phyloP scores from a whole-genome alignment of 2,888 invertebrate species.

The Limnephilus rhombicus region DNA sequence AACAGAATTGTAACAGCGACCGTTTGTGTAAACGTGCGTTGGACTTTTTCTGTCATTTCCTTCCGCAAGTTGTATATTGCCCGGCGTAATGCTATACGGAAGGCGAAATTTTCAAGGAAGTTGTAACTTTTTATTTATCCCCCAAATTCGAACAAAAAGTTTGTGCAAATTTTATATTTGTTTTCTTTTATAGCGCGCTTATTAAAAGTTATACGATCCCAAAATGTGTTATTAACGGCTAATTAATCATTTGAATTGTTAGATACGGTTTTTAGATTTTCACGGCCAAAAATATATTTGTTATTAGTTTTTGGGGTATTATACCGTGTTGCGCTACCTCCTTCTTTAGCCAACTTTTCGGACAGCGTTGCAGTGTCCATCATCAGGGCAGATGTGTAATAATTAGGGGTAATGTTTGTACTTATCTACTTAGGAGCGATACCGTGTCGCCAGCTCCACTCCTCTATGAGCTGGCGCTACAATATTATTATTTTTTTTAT shows the following conservation, averaged over 20 bases:
- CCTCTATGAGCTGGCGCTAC: too few species aligned
- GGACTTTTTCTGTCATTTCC: slow-evolving; percentile 18
- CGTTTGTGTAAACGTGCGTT: slow-evolving; percentile 39
- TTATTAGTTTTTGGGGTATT: too few species aligned
- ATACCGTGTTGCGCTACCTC: too few species aligned
- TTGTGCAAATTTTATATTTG: neutral
- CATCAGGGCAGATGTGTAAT: too few species aligned
- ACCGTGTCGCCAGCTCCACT: too few species aligned
- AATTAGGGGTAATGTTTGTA: too few species aligned
- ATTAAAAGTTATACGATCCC: neutral
- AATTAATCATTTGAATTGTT: slow-evolving; percentile 31
- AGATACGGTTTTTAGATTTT: too few species aligned
- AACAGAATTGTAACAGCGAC: slow-evolving; percentile 28
- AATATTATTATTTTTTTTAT: too few species aligned
- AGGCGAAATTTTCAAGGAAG: slow-evolving; percentile 46
- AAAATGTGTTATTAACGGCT: slow-evolving; percentile 28
- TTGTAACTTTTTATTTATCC: slow-evolving; percentile 53
- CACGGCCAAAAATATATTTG: too few species aligned
- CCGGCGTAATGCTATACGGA: slow-evolving; percentile 44
- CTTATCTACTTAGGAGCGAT: too few species aligned
- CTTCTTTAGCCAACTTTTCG: too few species aligned
- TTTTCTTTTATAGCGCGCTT: slow-evolving; percentile 30
- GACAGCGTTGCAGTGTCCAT: too few species aligned
- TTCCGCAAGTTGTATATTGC: slow-evolving; percentile 41
- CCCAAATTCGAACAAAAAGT: slow-evolving; percentile 41